phyloP scores from a whole-genome alignment of 30 jellyfish, hydroid and myxozoan species.

The Phacellophora camtschatica region DNA sequence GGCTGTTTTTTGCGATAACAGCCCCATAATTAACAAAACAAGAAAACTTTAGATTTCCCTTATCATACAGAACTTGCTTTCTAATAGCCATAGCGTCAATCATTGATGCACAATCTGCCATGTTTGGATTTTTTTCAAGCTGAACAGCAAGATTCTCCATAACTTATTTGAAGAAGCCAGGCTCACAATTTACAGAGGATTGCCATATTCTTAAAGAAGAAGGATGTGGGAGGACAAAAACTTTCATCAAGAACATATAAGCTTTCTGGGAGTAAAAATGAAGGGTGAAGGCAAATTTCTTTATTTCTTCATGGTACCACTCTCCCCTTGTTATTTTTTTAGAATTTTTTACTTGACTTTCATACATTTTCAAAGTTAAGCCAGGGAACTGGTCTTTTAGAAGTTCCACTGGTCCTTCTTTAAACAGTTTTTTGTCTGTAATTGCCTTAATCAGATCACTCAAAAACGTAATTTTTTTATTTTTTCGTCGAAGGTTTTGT shows the following conservation, averaged over 20 bases:
- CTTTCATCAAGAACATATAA: background rate
- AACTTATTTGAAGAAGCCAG: background rate
- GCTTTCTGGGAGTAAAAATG: constrained; percentile 12
- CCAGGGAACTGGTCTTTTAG: constrained; percentile 11
- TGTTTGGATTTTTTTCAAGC: background rate
- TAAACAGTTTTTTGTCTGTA: background rate
- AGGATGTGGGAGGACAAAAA: constrained; percentile 19
- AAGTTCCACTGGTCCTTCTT: background rate
- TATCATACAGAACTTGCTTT: constrained; percentile 3
- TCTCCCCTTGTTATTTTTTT: background rate
- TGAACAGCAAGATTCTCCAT: background rate
- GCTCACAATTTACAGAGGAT: constrained; percentile 8
- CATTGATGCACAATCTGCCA: constrained; percentile 8
- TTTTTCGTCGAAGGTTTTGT: background rate
- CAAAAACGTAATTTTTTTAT: background rate
- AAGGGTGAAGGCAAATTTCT: constrained; percentile 15
- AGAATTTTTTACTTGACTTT: background rate
- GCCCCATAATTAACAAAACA: constrained; percentile 34
- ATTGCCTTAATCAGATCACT: background rate
- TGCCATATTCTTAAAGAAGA: background rate
- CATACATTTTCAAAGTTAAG: background rate
- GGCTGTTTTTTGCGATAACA: background rate
- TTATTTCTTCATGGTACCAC: background rate
- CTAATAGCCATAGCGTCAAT: constrained; percentile 23
- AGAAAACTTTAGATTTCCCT: too few relatives aligned